Percentiles rank a stretch among this genome's conserved stretches.
These are phyloP conservation scores for Sericinus montela DNA, from an alignment of 2,888 invertebrate genomes.

Conservation along the genomic window DNA sequence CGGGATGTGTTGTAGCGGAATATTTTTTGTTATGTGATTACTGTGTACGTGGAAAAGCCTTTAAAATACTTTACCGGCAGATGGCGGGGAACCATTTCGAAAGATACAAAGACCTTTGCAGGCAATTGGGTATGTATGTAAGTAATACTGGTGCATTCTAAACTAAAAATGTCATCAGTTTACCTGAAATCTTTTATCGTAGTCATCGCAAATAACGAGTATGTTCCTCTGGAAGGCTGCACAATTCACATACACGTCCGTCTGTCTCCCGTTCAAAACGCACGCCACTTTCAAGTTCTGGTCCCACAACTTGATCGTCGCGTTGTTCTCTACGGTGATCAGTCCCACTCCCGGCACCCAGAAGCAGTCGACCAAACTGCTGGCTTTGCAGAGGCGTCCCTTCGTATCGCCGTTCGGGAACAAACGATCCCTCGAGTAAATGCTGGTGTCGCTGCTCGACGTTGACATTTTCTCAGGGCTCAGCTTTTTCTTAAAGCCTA, in stretches of 20 bases:
- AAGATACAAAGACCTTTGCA: too few relatives aligned
- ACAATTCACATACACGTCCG: conserved; percentile 47
- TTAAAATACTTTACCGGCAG: too few relatives aligned
- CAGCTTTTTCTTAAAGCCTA: conserved; percentile 51
- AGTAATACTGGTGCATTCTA: too few relatives aligned
- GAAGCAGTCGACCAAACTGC: conserved; percentile 54
- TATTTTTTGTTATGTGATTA: too few relatives aligned
- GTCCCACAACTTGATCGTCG: conserved; percentile 63
- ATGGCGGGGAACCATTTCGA: too few relatives aligned
- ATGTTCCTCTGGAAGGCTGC: conserved; percentile 54
- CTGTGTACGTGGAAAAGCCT: too few relatives aligned
- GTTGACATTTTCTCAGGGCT: conserved; percentile 45
- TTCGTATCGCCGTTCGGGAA: conserved; percentile 48
- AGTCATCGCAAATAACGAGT: conserved; percentile 59
- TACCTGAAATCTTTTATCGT: conserved; percentile 60
- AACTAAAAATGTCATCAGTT: neutral
- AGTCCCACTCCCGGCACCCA: conserved; percentile 50
- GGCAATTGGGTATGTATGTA: too few relatives aligned
- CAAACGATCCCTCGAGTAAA: conserved; percentile 43
- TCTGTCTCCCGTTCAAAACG: conserved; percentile 54
- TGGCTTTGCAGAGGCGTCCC: conserved; percentile 38
- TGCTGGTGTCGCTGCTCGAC: conserved; percentile 52
- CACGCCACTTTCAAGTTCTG: conserved; percentile 41
- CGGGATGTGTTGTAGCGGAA: too few relatives aligned
- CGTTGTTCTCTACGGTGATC: conserved; percentile 60